Evolutionary conservation across 2,113 vertebrate species (phyloP).

Genomic region (Chlamydotis undulata): DNA sequence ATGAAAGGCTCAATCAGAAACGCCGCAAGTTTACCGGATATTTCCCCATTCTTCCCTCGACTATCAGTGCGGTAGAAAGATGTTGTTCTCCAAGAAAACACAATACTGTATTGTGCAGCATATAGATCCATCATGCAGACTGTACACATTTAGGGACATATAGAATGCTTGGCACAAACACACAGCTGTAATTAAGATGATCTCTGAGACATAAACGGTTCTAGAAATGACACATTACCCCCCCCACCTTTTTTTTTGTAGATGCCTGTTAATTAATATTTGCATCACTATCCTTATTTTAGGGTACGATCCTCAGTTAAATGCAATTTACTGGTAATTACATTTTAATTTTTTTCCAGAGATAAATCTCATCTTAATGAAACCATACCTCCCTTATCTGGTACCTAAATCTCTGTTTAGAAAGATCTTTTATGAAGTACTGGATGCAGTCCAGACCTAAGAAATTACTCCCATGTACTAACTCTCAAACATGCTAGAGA

Average conservation of each 20-base stretch:
- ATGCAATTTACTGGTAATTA: background rate
- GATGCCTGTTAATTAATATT: background rate
- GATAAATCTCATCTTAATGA: background rate
- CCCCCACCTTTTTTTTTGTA: background rate
- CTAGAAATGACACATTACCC: background rate
- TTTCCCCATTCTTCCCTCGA: background rate
- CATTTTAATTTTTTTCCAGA: background rate
- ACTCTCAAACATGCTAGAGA: background rate
- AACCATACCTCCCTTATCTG: background rate
- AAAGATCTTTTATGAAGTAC: background rate
- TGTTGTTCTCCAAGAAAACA: background rate
- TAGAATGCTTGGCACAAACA: background rate
- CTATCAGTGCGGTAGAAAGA: background rate
- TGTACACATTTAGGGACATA: background rate
- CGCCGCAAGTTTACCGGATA: background rate
- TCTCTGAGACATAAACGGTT: background rate
- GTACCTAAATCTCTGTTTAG: background rate
- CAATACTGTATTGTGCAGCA: background rate
- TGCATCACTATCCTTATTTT: background rate
- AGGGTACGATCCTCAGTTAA: background rate
- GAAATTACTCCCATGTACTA: background rate
- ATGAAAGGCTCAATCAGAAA: background rate
- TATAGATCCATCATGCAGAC: background rate
- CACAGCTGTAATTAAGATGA: background rate
- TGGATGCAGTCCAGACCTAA: background rate